Conservation (phyloP, 2,797 vertebrate species). For the Myotis vivesi region DNA sequence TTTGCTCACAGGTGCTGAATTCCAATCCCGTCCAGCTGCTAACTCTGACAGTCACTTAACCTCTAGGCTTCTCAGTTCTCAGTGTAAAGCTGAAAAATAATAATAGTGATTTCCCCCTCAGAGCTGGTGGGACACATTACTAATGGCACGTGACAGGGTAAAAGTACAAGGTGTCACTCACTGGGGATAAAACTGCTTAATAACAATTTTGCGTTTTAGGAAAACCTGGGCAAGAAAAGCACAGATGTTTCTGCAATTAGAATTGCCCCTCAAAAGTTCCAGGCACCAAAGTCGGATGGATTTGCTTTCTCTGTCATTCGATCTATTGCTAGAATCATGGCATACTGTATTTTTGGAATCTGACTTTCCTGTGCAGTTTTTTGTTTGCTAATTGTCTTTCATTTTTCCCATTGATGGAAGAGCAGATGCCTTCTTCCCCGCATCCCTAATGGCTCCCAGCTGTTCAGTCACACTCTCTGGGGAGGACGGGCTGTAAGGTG, state of each 20-base stretch:
- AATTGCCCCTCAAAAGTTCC: background rate
- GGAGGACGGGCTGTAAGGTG: rapidly evolving
- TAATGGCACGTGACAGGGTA: background rate
- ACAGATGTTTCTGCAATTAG: background rate
- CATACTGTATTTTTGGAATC: background rate
- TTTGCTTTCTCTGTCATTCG: background rate
- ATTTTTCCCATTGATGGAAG: background rate
- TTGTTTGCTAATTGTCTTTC: background rate
- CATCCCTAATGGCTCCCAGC: background rate
- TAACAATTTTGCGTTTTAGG: conserved; percentile 1
- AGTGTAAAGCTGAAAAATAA: conserved; percentile 3
- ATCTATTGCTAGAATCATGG: background rate
- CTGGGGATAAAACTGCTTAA: background rate
- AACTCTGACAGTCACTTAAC: background rate
- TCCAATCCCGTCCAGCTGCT: background rate
- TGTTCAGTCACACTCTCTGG: background rate
- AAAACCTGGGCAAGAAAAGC: background rate
- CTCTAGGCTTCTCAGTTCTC: background rate
- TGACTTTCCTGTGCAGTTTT: rapidly evolving
- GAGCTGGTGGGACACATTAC: conserved; percentile 3
- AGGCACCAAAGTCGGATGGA: background rate
- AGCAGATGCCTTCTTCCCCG: background rate
- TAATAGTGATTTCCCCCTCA: conserved; percentile 7
- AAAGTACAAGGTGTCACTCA: background rate
- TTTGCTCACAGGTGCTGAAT: background rate